phyloP scores from a whole-genome alignment of 2,797 vertebrate genomes.

The Oreortyx pictus region DNA sequence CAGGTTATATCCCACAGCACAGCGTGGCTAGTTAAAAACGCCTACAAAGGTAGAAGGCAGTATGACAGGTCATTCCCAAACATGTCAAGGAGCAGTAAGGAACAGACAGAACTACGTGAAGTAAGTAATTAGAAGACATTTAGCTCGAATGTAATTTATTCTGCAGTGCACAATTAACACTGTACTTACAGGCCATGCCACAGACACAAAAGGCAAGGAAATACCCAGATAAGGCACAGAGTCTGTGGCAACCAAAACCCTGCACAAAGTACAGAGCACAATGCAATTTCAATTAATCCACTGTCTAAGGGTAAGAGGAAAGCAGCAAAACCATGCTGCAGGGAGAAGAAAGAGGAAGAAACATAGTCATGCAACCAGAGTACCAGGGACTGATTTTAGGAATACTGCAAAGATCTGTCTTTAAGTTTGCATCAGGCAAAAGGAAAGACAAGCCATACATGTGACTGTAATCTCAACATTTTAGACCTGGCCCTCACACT shows the following conservation, averaged over 20 bases:
- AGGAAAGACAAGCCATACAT: background rate
- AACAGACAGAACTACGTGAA: background rate
- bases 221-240: background rate
- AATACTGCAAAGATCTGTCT: background rate
- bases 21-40: background rate
- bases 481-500: background rate
- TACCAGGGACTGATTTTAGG: background rate
- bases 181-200: rapidly evolving
- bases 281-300: background rate
- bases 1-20: background rate
- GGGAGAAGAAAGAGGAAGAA: background rate
- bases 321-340: background rate
- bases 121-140: background rate
- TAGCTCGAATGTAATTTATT: background rate
- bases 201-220: background rate
- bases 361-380: background rate
- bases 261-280: rapidly evolving
- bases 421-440: background rate
- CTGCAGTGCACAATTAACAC: background rate
- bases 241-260: background rate
- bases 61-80: background rate
- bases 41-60: background rate
- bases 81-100: background rate
- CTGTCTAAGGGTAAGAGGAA: background rate
- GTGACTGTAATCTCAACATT: rapidly evolving